Conservation (phyloP, 2,113 vertebrate genomes). For the Hydrolagus affinis region DNA sequence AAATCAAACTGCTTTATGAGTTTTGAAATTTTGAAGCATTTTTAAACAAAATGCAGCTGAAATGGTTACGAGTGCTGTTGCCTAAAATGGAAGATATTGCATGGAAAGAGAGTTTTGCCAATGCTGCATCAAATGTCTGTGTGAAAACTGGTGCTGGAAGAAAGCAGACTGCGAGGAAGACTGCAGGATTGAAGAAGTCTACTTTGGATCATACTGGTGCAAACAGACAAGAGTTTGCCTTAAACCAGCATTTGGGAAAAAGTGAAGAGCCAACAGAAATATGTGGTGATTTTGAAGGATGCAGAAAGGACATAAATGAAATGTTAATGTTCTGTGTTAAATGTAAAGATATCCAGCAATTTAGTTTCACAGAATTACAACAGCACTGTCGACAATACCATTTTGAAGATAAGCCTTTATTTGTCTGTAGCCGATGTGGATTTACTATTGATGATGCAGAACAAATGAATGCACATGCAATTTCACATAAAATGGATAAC, state of each 20-base stretch:
- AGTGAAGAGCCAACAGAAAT: background rate
- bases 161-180: slow-evolving; percentile 26
- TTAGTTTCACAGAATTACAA: slow-evolving; percentile 13
- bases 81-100: slow-evolving; percentile 11
- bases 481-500: slow-evolving; percentile 38
- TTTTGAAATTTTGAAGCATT: slow-evolving; percentile 3
- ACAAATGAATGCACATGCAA: slow-evolving; percentile 37
- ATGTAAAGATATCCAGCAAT: slow-evolving; percentile 20
- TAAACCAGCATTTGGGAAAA: background rate
- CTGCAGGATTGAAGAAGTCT: background rate
- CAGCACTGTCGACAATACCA: slow-evolving; percentile 33
- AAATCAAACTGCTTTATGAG: background rate
- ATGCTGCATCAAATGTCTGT: background rate
- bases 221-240: background rate
- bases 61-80: slow-evolving; percentile 22
- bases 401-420: slow-evolving; percentile 41
- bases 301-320: slow-evolving; percentile 18
- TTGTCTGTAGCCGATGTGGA: slow-evolving; percentile 52
- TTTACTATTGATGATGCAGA: slow-evolving; percentile 23
- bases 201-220: background rate
- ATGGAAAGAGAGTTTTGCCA: background rate
- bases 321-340: slow-evolving; percentile 32
- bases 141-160: slow-evolving; percentile 2
- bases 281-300: background rate
- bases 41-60: slow-evolving; percentile 25